Conservation (phyloP, 1,140 invertebrate genomes). For the Papilio helenus region DNA sequence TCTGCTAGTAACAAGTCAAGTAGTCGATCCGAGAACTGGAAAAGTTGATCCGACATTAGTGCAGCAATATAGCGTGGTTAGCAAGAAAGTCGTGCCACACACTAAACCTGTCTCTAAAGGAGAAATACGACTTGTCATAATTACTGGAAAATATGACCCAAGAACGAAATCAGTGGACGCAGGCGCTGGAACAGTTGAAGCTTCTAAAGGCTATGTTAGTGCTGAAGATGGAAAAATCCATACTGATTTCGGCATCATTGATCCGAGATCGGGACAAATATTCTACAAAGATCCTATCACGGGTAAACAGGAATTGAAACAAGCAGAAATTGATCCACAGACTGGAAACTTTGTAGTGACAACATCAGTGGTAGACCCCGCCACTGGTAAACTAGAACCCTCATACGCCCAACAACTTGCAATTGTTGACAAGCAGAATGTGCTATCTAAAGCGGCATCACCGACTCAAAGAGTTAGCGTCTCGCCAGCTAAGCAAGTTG, state of each 20-base stretch:
- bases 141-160: conserved; percentile 83
- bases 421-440: conserved; percentile 78
- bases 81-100: conserved; percentile 81
- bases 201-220: conserved; percentile 82
- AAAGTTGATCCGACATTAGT: conserved; percentile 84
- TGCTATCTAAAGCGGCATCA: conserved; percentile 65
- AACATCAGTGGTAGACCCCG: conserved; percentile 82
- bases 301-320: conserved; percentile 83
- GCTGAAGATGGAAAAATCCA: conserved; percentile 85
- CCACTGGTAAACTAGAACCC: conserved; percentile 83
- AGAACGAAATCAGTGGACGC: conserved; percentile 84
- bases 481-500: conserved; percentile 66
- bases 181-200: conserved; percentile 81
- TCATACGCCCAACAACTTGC: conserved; percentile 73
- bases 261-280: conserved; percentile 83
- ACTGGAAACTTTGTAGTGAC: conserved; percentile 83
- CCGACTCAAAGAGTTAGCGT: conserved; percentile 65
- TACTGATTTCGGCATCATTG: conserved; percentile 85
- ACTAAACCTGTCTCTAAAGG: conserved; percentile 77
- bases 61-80: conserved; percentile 83
- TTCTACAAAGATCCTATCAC: conserved; percentile 83
- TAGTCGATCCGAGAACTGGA: conserved; percentile 85
- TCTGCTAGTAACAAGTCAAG: conserved; percentile 83
- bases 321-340: conserved; percentile 83
- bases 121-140: conserved; percentile 83